phyloP scores from a whole-genome alignment of 2,113 vertebrate genomes.

The Ibidorhyncha struthersii region DNA sequence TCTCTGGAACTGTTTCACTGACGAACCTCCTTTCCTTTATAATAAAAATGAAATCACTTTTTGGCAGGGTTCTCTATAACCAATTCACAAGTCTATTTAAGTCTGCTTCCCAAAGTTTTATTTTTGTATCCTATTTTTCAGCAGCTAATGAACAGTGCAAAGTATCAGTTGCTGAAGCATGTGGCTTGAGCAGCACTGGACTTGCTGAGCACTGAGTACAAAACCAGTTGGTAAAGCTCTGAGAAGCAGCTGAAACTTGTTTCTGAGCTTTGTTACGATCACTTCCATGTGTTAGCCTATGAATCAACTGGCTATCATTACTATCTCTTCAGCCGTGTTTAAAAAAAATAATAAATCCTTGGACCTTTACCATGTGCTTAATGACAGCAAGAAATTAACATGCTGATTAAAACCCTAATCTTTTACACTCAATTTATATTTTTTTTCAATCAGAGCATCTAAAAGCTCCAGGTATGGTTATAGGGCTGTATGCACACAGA shows the following conservation, averaged over 20 bases:
- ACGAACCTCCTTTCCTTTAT: background rate
- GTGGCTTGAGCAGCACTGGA: background rate
- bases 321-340: background rate
- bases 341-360: background rate
- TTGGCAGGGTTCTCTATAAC: background rate
- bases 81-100: slow-evolving; percentile 18
- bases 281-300: background rate
- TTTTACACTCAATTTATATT: background rate
- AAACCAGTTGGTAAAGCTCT: background rate
- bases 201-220: background rate
- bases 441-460: background rate
- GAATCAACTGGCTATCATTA: background rate
- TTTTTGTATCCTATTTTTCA: background rate
- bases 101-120: background rate
- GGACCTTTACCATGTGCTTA: background rate
- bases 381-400: background rate
- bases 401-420: background rate
- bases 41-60: slow-evolving; percentile 23
- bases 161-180: background rate
- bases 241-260: background rate
- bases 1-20: background rate
- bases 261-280: background rate
- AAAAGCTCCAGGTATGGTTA: background rate
- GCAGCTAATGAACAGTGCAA: background rate
- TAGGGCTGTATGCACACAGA: background rate